Evolutionary conservation across 1,140 invertebrate genomes (phyloP).

Genomic region (Delia radicum): DNA sequence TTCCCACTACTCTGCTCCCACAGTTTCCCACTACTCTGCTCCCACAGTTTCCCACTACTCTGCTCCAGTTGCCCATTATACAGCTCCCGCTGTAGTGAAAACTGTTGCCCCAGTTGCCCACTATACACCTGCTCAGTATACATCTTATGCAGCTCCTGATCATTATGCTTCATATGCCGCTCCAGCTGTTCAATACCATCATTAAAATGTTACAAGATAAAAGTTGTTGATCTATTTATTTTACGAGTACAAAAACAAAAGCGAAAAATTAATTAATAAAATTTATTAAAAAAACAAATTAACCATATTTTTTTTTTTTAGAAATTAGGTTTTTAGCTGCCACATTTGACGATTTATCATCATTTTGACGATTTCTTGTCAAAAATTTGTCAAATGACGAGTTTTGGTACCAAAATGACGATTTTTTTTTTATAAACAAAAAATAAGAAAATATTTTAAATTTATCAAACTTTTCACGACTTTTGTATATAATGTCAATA

Average conservation of each 20-base stretch:
- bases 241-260: background rate
- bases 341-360: no score
- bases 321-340: no score
- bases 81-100: slow-evolving; percentile 33
- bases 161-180: slow-evolving; percentile 7
- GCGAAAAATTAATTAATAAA: background rate
- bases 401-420: no score
- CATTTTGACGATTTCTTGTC: no score
- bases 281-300: background rate
- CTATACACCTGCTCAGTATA: slow-evolving; percentile 29
- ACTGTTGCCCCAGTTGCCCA: slow-evolving; percentile 35
- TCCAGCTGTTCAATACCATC: slow-evolving; percentile 6
- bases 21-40: no score
- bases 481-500: no score
- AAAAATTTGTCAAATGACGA: no score
- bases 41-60: slow-evolving; percentile 20
- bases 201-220: background rate
- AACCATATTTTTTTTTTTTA: no score
- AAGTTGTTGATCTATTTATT: slow-evolving; percentile 15
- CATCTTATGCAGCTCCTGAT: slow-evolving; percentile 30
- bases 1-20: background rate
- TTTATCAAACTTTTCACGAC: no score
- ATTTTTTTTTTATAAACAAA: no score
- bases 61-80: slow-evolving; percentile 30
- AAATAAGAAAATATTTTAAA: no score